These are phyloP conservation scores for Bombycilla garrulus DNA, from an alignment of 2,113 vertebrate species.

Conservation along the genomic window DNA sequence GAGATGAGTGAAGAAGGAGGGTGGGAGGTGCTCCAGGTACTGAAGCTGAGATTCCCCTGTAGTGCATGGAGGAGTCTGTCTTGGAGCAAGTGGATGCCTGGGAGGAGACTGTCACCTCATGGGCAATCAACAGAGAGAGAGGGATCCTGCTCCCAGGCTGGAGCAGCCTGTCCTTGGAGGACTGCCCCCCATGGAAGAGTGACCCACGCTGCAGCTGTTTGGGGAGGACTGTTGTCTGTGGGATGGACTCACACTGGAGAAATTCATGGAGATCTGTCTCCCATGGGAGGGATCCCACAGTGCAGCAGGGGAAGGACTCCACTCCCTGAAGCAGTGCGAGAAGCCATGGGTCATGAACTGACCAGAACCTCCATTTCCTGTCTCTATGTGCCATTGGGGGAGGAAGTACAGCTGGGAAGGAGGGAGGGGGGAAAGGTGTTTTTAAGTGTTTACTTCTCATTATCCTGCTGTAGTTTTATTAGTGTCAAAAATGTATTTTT, in stretches of 20 bases:
- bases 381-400: fast-evolving
- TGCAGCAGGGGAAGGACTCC: background rate
- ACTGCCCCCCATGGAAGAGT: background rate
- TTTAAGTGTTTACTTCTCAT: background rate
- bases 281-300: background rate
- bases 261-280: background rate
- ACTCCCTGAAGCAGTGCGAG: background rate
- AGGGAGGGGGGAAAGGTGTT: background rate
- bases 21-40: background rate
- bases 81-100: background rate
- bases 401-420: background rate
- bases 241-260: background rate
- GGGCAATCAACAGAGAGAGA: background rate
- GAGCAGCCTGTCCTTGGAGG: background rate
- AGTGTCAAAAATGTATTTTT: background rate
- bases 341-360: background rate
- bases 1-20: background rate
- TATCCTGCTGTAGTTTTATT: background rate
- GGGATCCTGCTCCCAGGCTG: background rate
- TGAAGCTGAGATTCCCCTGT: background rate
- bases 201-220: background rate
- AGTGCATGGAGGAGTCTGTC: background rate
- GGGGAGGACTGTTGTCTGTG: no score
- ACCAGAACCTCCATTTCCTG: background rate
- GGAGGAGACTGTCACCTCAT: background rate